Evolutionary conservation across 2,113 vertebrate genomes (phyloP), one percentile per base, ranked within the genome.

Genomic region (Equus quagga): DNA sequence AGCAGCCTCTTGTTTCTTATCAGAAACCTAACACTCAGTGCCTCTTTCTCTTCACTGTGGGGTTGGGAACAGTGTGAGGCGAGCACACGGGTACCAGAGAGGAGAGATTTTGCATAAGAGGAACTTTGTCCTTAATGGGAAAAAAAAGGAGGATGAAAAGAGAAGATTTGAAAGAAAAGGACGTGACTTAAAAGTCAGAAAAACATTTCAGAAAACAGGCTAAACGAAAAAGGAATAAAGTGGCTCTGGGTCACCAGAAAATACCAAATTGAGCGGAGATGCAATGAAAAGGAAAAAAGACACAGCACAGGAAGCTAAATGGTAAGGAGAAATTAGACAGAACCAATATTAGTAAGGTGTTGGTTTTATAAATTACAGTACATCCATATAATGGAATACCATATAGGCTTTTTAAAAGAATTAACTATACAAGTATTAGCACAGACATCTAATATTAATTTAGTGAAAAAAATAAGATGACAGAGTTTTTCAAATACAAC

Each of bases 1-100:
- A 70, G 49, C 92, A 51, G 90, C 67, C 89, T 84, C 96, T 58
- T 31, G 31, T 72, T 81, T 83, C 96, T 94, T 70, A 90, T 75
- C 90, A 85, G 87, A 91, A 85, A 85, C 9, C 46, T 1, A 28
- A 81, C 1, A 28, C 41, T 90, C 7, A 1, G 31, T 8, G 8
- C 13, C 33, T 70, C 84, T 91, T 70, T 85, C 80, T 83, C 89
- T 75, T 67, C 73, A 46, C 36, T 2, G 1, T 31, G 64, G 79
- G 49, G 4, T 13, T 85, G 72, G 72, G 44, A 15, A 70, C 81
- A 54, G 65, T 23, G 44, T 11, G 51, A 88, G 86, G 73, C 80
- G 15, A 56, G 70, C 56, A 88, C n/a, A 19, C 2, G 51, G 79
- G 11, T 23, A 92, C 24, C 54, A 56, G 33, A 89, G 49, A 19